Percentiles rank a stretch among this genome's conserved stretches.
phyloP scores from a whole-genome alignment of 2,113 vertebrate genomes.

The Macquaria australasica region DNA sequence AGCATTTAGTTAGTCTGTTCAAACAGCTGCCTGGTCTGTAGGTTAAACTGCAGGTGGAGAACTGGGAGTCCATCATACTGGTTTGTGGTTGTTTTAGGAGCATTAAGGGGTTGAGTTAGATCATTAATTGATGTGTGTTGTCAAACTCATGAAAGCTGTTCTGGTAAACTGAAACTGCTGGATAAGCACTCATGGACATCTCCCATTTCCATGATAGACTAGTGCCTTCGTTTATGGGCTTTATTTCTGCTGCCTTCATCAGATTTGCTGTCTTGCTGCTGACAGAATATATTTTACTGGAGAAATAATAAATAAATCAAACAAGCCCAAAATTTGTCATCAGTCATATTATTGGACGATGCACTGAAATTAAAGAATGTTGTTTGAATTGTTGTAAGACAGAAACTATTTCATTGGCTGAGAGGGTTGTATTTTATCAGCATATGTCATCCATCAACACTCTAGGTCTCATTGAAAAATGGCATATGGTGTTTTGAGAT shows the following conservation, averaged over 20 bases:
- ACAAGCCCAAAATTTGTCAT: background rate
- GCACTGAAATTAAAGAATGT: no score
- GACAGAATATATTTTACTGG: background rate
- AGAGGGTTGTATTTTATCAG: background rate
- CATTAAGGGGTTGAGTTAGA: slow-evolving; percentile 54
- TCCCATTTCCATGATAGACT: slow-evolving; percentile 22
- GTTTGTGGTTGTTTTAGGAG: slow-evolving; percentile 58
- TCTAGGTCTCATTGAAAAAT: background rate
- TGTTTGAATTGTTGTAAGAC: background rate
- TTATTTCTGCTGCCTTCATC: slow-evolving; percentile 15
- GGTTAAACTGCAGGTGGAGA: slow-evolving; percentile 33
- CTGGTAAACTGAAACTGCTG: slow-evolving; percentile 61
- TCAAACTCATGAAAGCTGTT: slow-evolving; percentile 60
- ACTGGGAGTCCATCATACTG: slow-evolving; percentile 21
- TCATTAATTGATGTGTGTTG: slow-evolving; percentile 47
- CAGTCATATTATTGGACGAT: background rate
- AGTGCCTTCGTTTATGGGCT: slow-evolving; percentile 13
- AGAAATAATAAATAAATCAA: no score
- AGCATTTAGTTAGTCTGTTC: slow-evolving; percentile 8
- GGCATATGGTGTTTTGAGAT: background rate
- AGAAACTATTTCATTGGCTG: background rate
- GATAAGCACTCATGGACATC: slow-evolving; percentile 40
- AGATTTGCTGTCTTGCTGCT: background rate
- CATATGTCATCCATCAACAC: background rate
- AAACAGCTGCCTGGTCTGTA: slow-evolving; percentile 33